Conservation (phyloP, 1,140 invertebrate species). For the Macrobrachium nipponense region DNA sequence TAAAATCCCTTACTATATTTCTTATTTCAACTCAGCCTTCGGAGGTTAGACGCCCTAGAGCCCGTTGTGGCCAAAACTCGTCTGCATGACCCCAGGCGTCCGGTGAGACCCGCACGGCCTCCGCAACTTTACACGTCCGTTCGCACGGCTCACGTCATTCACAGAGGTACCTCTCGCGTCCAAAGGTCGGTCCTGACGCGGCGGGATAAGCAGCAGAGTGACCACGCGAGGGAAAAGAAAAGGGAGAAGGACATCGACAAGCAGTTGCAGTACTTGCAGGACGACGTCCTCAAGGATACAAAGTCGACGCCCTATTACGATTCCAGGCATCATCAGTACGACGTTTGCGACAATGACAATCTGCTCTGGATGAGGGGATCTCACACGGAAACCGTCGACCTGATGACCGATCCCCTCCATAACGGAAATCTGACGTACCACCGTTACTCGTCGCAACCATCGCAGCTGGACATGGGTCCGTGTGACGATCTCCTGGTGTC, state of each 20-base stretch:
- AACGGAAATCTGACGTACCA: slow-evolving; percentile 37
- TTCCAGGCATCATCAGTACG: neutral
- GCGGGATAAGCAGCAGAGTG: slow-evolving; percentile 19
- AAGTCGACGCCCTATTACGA: slow-evolving; percentile 1
- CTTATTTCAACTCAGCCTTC: neutral
- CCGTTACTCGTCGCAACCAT: slow-evolving; percentile 48
- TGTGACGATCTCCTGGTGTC: slow-evolving; percentile 47
- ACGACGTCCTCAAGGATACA: neutral
- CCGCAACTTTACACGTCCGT: slow-evolving; percentile 35
- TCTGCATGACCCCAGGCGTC: slow-evolving; percentile 48
- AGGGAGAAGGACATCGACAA: slow-evolving; percentile 40
- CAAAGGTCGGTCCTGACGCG: slow-evolving; percentile 31
- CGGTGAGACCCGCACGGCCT: slow-evolving; percentile 15
- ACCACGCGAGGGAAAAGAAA: slow-evolving; percentile 9
- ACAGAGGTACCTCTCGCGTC: slow-evolving; percentile 23
- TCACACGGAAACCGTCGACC: slow-evolving; percentile 2
- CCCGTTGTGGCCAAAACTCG: slow-evolving; percentile 58
- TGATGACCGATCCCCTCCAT: slow-evolving; percentile 17
- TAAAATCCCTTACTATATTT: neutral
- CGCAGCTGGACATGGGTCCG: slow-evolving; percentile 46
- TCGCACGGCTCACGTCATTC: slow-evolving; percentile 16
- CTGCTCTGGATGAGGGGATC: slow-evolving; percentile 22
- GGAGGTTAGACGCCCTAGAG: slow-evolving; percentile 44
- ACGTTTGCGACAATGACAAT: slow-evolving; percentile 28
- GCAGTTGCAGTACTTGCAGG: slow-evolving; percentile 9